Evolutionary conservation across 2,797 vertebrate genomes (phyloP).

Genomic region (Remorina albescens): DNA sequence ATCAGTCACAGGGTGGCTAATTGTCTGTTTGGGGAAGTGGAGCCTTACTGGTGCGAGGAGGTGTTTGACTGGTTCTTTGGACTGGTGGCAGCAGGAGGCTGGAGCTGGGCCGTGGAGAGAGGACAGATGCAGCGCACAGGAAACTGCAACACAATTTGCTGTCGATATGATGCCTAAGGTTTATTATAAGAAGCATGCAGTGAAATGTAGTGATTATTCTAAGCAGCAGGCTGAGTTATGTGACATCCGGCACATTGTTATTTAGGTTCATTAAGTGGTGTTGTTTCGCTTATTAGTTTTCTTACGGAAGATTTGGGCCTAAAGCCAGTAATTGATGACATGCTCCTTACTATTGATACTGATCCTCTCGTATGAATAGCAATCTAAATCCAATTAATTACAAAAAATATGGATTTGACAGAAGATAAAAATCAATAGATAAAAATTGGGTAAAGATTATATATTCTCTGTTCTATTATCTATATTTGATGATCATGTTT

Average conservation of each 20-base stretch:
- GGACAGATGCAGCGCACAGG: conserved; percentile 63
- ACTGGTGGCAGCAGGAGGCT: conserved; percentile 65
- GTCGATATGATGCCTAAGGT: conserved; percentile 64
- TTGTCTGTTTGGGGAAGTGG: conserved; percentile 71
- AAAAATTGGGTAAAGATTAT: conserved; percentile 46
- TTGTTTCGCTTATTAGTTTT: conserved; percentile 79
- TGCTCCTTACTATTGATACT: conserved; percentile 58
- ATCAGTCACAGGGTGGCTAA: conserved; percentile 86
- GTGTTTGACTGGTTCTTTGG: conserved; percentile 70
- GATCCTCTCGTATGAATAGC: conserved; percentile 51
- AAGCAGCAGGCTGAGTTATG: conserved; percentile 56
- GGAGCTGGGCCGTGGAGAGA: conserved; percentile 38
- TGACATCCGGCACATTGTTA: conserved; percentile 66
- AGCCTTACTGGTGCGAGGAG: conserved; percentile 74
- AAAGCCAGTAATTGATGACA: conserved; percentile 67
- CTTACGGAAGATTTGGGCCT: conserved; percentile 43
- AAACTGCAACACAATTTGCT: conserved; percentile 47
- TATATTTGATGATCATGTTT: conserved; percentile 73
- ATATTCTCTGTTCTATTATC: conserved; percentile 57
- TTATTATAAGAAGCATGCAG: conserved; percentile 74
- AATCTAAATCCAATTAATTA: conserved; percentile 73
- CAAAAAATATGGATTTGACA: conserved; percentile 42
- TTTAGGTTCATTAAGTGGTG: conserved; percentile 67
- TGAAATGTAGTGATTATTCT: conserved; percentile 51
- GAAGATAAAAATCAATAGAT: conserved; percentile 21